Base-by-base conservation (phyloP, 2,797 vertebrate genomes). In the Semaprochilodus insignis region DNA sequence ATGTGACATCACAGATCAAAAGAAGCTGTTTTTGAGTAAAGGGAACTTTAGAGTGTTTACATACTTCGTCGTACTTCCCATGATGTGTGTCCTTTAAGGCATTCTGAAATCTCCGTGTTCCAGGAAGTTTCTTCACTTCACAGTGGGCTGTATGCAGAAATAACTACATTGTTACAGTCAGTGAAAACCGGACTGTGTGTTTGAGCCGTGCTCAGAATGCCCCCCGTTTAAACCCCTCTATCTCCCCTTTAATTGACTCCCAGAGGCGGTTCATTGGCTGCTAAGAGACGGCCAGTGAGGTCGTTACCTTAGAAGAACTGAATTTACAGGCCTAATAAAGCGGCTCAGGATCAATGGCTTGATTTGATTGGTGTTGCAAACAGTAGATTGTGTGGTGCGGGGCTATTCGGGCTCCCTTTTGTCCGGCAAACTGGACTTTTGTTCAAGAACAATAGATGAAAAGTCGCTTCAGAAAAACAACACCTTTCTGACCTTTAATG, bases 281-380 rank as follows among this genome's bases (percentile, higher is more conserved):
- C 27, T 55, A 23, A 19, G 23, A 63, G 69, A 66, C 3, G 1
- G 44, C 11, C 10, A 13, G 10, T 13, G 44, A 48, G 8, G 31
- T 60, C 57, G 52, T 54, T 70, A 63, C 77, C 70, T 27, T 76
- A 76, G 77, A 80, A 63, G 69, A 63, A 71, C 55, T n/a, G 27
- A 75, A 75, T 80, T 71, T 80, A 76, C 40, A 16, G 65, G 40
- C 55, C 62, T 27, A 76, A 74, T 80, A 80, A 80, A 84, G 76
- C 48, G 65, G 57, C 66, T 60, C 54, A 65, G 27, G 62, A 81
- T 78, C 54, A 66, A 65, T 69, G 17, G 51, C n/a, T 17, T 85
- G n/a, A 70, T 80, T 40, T 65, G 59, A 72, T 71, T 84, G 57
- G 17, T 34, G 23, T 21, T 80, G 15, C 7, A 74, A 70, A 69